Base-by-base conservation (phyloP, 2,113 vertebrate genomes). In the Chloropsis cyanopogon region DNA sequence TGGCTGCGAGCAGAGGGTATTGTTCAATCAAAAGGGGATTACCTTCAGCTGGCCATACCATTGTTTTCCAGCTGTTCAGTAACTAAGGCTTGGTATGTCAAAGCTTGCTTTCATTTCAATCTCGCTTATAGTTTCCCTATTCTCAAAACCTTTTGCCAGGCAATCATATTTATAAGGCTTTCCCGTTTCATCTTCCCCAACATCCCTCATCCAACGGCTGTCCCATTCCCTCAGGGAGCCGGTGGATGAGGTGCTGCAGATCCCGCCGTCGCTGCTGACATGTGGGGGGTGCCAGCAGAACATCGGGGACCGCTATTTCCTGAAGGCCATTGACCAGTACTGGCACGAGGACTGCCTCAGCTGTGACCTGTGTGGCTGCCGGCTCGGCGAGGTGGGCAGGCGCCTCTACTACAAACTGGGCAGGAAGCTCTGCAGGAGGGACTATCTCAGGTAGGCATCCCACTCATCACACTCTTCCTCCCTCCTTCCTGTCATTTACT, bases 291-390 rank as follows among this genome's bases (percentile, higher is more conserved):
- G 99, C 98, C 99, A 99, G 97, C 99, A 99, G 98, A 99, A 98
- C 97, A 99, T 99, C 8, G 99, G 99, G 53, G 99, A 99, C 98
- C 98, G 99, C 24, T 99, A 99, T 94, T 99, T 99, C 98, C 98
- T 99, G 29, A 99, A 99, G 96, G 99, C 99, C 97, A 99, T 99
- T 39, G 99, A 99, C 87, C 99, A 99, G 97, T 99, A 99, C 98
- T 99, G 99, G 99, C 99, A 99, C 2, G 99, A 99, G 93, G 99
- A 99, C 97, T 99, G 99, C 81, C 98, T 99, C 90, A 99, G 99
- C 98, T 99, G 99, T 8, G 99, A 99, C 97, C 98, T 99, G 59
- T 99, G 99, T 2, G 99, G 99, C 53, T 99, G 99, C 91, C 97
- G 99, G 31, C 98, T 99, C 11, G 99, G 99, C 1, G 99, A 99